Conservation (phyloP, 2,888 invertebrate genomes). For the Leuctra nigra region DNA sequence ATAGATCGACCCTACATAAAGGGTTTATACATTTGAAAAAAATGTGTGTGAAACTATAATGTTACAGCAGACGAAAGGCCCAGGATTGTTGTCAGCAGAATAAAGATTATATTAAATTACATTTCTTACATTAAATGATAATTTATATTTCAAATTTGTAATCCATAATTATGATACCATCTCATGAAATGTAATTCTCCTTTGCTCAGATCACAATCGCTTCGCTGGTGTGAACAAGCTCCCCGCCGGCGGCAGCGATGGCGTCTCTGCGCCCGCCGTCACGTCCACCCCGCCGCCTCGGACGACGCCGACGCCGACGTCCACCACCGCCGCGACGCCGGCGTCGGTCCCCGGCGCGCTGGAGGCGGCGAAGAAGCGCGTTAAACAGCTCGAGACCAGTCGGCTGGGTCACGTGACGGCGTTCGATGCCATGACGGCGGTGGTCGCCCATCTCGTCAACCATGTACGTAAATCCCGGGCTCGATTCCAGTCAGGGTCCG, state of each 20-base stretch:
- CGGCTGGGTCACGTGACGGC: constrained; percentile 35
- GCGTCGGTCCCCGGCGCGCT: neutral
- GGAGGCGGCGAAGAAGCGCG: neutral
- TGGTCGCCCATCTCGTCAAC: constrained; percentile 40
- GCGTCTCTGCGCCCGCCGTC: neutral
- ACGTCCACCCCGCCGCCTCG: neutral
- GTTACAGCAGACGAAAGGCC: no score
- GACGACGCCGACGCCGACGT: neutral
- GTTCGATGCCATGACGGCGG: constrained; percentile 41
- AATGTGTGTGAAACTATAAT: no score
- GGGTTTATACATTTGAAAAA: no score
- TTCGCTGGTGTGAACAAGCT: neutral
- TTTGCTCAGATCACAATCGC: constrained; percentile 3
- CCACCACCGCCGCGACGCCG: neutral
- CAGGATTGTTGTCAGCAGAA: no score
- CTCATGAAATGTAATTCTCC: no score
- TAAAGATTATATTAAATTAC: no score
- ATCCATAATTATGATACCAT: no score
- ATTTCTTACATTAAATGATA: no score
- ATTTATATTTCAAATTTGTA: no score
- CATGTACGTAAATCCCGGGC: no score
- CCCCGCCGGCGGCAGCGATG: constrained; percentile 7
- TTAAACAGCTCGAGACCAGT: neutral
- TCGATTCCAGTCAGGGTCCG: no score
- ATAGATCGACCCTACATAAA: no score